Conservation (phyloP, 2,888 invertebrate species). For the Muschampia plurimacula region DNA sequence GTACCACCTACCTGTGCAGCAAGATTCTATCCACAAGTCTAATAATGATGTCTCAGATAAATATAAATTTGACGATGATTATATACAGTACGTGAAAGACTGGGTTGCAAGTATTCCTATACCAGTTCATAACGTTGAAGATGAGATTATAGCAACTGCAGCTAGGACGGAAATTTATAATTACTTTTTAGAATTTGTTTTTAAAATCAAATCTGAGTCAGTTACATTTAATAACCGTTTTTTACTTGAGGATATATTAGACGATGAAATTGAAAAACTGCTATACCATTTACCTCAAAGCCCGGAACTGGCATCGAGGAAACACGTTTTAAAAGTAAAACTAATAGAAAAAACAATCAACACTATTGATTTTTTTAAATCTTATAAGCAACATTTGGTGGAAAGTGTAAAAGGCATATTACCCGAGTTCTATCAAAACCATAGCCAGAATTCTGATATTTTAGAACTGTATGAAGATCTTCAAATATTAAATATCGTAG, state of each 20-base stretch:
- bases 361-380: constrained; percentile 53
- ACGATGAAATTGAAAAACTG: constrained; percentile 67
- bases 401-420: constrained; percentile 55
- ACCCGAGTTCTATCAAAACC: constrained; percentile 45
- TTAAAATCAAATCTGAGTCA: constrained; percentile 62
- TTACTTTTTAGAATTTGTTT: constrained; percentile 62
- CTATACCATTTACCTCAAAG: constrained; percentile 60
- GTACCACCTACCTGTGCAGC: background rate
- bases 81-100: constrained; percentile 55
- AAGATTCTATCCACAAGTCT: background rate
- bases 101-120: constrained; percentile 66
- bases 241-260: constrained; percentile 64
- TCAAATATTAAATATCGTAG: constrained; percentile 58
- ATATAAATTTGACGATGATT: constrained; percentile 55
- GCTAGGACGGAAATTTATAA: constrained; percentile 60
- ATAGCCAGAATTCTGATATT: constrained; percentile 42
- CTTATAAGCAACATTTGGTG: constrained; percentile 60
- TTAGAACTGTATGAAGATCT: constrained; percentile 56
- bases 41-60: constrained; percentile 24
- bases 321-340: constrained; percentile 57
- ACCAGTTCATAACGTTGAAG: constrained; percentile 45
- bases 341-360: constrained; percentile 60
- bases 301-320: constrained; percentile 53
- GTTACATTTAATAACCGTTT: constrained; percentile 55
- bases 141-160: constrained; percentile 52